Evolutionary conservation across 2,797 vertebrate species (phyloP).

Genomic region (Steatocranus sp.): DNA sequence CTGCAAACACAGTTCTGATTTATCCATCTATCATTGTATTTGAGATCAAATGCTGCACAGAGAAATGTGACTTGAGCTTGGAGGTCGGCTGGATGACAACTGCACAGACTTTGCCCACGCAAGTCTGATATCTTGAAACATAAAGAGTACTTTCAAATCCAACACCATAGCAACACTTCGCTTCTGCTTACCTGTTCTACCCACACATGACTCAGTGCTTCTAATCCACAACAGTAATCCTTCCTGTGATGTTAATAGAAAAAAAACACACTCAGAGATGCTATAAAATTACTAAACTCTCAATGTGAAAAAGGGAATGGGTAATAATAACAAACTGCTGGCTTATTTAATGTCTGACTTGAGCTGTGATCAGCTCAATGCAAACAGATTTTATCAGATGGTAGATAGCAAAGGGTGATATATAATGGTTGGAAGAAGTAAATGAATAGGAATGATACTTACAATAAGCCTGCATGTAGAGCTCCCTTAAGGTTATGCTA

Average conservation of each 20-base stretch:
- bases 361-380: conserved; percentile 15
- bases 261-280: conserved; percentile 11
- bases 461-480: conserved; percentile 47
- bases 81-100: conserved; percentile 56
- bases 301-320: background rate
- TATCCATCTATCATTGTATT: conserved; percentile 22
- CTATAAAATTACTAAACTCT: background rate
- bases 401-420: conserved; percentile 23
- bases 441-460: conserved; percentile 16
- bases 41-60: conserved; percentile 36
- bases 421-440: conserved; percentile 2
- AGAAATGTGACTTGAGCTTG: conserved; percentile 42
- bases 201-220: conserved; percentile 63
- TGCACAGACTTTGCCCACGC: conserved; percentile 53
- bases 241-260: conserved; percentile 31
- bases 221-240: conserved; percentile 47
- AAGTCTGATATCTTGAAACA: conserved; percentile 62
- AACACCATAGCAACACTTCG: conserved; percentile 69
- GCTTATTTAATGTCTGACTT: background rate
- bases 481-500: conserved; percentile 32
- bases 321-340: background rate
- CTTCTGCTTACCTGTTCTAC: conserved; percentile 58
- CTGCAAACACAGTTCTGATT: conserved; percentile 18
- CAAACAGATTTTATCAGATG: conserved; percentile 38
- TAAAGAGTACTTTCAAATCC: conserved; percentile 61